Evolutionary conservation across 2,113 vertebrate genomes (phyloP).

Genomic region (Serinus canaria): DNA sequence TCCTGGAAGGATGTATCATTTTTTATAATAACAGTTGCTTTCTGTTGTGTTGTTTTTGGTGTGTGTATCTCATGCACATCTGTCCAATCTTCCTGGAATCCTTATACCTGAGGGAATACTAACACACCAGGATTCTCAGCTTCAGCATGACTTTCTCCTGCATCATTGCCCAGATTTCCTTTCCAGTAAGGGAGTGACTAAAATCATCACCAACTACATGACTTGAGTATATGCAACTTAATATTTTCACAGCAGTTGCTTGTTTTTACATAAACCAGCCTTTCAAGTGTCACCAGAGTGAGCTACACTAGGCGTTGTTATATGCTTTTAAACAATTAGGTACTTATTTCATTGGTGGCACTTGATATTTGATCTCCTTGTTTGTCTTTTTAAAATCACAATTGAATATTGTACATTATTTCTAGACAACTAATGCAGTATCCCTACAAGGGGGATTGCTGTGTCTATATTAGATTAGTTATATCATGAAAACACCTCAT

Average conservation of each 20-base stretch:
- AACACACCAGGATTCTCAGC: not conserved
- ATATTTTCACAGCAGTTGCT: not conserved
- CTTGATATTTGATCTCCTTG: not conserved
- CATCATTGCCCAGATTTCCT: not conserved
- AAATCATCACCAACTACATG: not conserved
- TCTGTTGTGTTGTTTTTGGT: not conserved
- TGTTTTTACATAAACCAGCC: not conserved
- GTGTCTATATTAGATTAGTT: not conserved
- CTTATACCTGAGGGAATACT: not conserved
- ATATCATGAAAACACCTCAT: not conserved
- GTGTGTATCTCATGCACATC: not conserved
- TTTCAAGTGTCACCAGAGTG: not conserved
- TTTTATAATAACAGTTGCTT: not conserved
- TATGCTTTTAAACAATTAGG: not conserved
- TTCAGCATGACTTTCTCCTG: conserved; percentile 14
- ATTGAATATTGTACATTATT: not conserved
- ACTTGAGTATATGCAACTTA: not conserved
- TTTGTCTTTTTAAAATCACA: not conserved
- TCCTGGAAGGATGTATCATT: not conserved
- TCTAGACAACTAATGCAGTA: not conserved
- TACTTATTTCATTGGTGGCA: not conserved
- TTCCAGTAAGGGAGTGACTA: not conserved
- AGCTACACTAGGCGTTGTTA: not conserved
- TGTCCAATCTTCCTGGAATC: conserved; percentile 24
- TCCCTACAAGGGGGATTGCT: not conserved